Evolutionary conservation across 2,797 vertebrate genomes (phyloP).

Genomic region (Podargus strigoides): DNA sequence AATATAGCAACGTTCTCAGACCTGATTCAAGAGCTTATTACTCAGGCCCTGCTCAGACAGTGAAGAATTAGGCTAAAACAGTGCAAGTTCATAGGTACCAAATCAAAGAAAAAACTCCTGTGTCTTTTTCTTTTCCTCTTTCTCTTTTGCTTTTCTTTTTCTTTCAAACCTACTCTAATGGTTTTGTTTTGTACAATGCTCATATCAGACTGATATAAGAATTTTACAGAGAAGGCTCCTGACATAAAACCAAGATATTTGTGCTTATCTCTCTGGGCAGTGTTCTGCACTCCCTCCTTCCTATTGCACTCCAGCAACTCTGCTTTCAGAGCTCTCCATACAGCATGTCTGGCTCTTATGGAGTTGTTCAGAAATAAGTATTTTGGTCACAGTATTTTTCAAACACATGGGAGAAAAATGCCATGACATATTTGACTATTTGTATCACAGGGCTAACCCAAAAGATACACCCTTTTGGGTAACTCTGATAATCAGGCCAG

Average conservation of each 20-base stretch:
- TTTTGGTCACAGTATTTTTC: not conserved
- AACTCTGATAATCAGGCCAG: not conserved
- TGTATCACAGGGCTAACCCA: not conserved
- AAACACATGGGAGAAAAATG: not conserved
- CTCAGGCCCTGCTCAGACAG: not conserved
- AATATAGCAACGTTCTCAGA: not conserved
- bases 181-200: not conserved
- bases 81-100: not conserved
- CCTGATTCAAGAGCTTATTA: not conserved
- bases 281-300: not conserved
- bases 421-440: fast-evolving
- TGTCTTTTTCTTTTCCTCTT: not conserved
- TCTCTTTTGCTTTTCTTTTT: fast-evolving
- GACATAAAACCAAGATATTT: not conserved
- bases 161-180: not conserved
- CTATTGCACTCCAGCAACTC: not conserved
- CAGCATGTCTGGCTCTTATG: not conserved
- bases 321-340: not conserved
- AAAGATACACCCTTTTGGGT: fast-evolving
- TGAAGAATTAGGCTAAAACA: not conserved
- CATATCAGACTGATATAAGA: not conserved
- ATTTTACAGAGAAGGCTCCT: not conserved
- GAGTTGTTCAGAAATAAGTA: not conserved
- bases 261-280: not conserved
- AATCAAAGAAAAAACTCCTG: not conserved